Evolutionary conservation across 2,888 invertebrate genomes (phyloP).

Genomic region (Ormyrus labotus): DNA sequence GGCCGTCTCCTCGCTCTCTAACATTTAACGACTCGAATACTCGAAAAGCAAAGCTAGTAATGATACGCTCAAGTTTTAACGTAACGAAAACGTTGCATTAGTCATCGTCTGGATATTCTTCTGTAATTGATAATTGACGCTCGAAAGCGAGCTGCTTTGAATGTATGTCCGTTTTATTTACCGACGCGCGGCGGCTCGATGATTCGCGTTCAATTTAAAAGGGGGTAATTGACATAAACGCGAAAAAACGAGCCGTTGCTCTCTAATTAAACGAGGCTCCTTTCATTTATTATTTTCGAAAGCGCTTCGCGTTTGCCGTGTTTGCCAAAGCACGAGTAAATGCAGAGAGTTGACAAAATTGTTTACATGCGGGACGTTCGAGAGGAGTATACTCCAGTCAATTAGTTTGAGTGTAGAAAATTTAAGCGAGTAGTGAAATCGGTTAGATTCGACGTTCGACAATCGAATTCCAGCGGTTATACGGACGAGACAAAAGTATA

Average conservation of each 20-base stretch:
- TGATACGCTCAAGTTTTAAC: neutral
- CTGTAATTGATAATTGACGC: no score
- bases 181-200: no score
- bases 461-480: conserved; percentile 17
- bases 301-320: neutral
- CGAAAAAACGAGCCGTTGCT: neutral
- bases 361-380: conserved; percentile 19
- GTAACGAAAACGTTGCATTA: no score
- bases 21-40: neutral
- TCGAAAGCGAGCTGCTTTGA: no score
- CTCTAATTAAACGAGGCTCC: neutral
- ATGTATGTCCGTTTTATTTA: no score
- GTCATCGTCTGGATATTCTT: no score
- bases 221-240: neutral
- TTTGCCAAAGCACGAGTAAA: neutral
- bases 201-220: neutral
- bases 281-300: neutral
- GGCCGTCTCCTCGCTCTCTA: neutral
- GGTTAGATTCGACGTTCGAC: neutral
- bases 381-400: neutral
- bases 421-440: neutral
- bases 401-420: conserved; percentile 5
- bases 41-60: neutral
- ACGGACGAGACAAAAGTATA: neutral
- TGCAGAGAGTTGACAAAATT: neutral